Base-by-base conservation (phyloP, 2,797 vertebrate species). In the Thripadectes ignobilis region DNA sequence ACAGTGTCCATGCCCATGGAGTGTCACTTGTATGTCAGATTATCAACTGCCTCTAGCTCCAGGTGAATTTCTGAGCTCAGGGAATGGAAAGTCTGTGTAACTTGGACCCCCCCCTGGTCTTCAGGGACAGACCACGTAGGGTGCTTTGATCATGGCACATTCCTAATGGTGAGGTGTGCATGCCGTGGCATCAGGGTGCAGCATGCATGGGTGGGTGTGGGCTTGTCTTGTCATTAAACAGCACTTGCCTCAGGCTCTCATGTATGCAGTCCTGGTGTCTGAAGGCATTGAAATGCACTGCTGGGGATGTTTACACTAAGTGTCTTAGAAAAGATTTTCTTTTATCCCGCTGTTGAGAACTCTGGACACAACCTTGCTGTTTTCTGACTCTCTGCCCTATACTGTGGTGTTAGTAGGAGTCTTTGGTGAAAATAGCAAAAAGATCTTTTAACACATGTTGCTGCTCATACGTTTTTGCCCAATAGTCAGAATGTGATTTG, bases 301-400 rank as follows among this genome's bases (percentile, higher is more conserved):
- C 19, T 58, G 26, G 51, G 48, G 80, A 59, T 27, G 23, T 68
- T 90, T 61, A 57, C 8, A 10, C 5, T 30, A 12, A 65, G 34
- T 29, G 11, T 43, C 34, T 88, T 86, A 32, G 43, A 51, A 49
- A 69, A 79, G 19, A 27, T 52, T 88, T 92, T 45, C 36, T 85
- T 80, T 69, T 43, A 57, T 65, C 62, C 62, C 21, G 4, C 49
- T 58, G 24, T 48, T 91, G 52, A 52, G 59, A 83, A 36, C 51
- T 74, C 22, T 11, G 59, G 62, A 24, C n/a, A 39, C 21, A 59
- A 4, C 55, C 61, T 72, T 38, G 41, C 71, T 61, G 29, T 34
- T 83, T 86, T 81, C 24, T 92, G 36, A 78, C 48, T 80, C 48
- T 85, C 41, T 82, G 91, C 65, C 79, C 59, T 93, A 18, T 68